Evolutionary conservation across 1,140 invertebrate genomes (phyloP).

Genomic region (Zaprionus ghesquierei): DNA sequence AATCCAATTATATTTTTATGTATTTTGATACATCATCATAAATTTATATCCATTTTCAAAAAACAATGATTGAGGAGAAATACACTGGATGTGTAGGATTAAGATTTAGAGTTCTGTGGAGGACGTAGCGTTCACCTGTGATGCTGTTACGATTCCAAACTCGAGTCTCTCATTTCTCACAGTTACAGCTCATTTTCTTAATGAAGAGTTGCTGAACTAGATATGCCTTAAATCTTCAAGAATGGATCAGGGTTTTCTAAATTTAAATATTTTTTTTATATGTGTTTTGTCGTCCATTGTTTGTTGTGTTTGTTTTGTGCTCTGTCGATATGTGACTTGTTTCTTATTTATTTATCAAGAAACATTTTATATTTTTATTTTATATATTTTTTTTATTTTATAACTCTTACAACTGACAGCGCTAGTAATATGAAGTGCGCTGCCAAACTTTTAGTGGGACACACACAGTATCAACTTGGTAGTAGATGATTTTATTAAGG

Average conservation of each 20-base stretch:
- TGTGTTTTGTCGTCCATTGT: too few relatives aligned
- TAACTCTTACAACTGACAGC: constrained; percentile 16
- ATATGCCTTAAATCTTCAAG: constrained; percentile 15
- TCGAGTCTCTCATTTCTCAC: constrained; percentile 23
- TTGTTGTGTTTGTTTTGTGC: too few relatives aligned
- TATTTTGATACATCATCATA: too few relatives aligned
- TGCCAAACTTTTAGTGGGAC: not conserved
- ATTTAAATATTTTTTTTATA: constrained; percentile 3
- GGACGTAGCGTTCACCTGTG: constrained; percentile 20
- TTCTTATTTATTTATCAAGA: constrained; percentile 12
- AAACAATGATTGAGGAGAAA: constrained; percentile 3
- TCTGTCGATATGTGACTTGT: too few relatives aligned
- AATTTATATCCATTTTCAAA: not conserved
- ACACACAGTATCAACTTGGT: not conserved
- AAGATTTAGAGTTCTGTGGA: constrained; percentile 10
- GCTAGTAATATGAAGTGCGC: constrained; percentile 28
- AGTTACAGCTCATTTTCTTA: constrained; percentile 20
- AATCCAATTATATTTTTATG: too few relatives aligned
- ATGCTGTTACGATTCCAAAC: constrained; percentile 25
- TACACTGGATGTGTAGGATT: not conserved
- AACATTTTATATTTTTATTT: not conserved
- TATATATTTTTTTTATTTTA: not conserved
- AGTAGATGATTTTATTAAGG: not conserved
- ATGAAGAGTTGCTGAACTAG: constrained; percentile 12
- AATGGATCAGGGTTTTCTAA: constrained; percentile 7